Percentiles rank a stretch among this genome's conserved stretches.
These are phyloP conservation scores for Sphaeramia orbicularis DNA, from an alignment of 2,797 vertebrate genomes.

Conservation along the genomic window DNA sequence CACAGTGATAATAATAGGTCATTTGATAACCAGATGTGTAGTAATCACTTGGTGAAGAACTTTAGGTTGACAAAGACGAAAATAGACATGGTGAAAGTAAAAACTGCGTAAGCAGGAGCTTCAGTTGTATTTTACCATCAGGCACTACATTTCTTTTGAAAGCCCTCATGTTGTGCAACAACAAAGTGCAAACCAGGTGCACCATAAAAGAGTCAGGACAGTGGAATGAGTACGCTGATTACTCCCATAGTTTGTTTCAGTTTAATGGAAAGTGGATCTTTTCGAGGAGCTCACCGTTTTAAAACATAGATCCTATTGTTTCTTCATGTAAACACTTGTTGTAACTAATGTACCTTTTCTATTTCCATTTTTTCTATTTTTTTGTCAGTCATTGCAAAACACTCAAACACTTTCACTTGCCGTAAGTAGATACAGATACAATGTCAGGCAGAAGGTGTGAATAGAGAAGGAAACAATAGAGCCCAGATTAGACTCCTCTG, in stretches of 20 bases:
- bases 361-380: background rate
- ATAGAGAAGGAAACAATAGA: background rate
- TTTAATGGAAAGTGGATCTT: background rate
- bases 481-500: background rate
- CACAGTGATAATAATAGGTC: background rate
- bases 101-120: too few species aligned
- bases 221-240: background rate
- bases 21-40: background rate
- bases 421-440: background rate
- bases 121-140: slow-evolving; percentile 10
- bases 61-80: background rate
- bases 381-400: background rate
- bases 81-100: accelerated
- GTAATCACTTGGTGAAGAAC: background rate
- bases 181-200: background rate
- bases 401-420: background rate
- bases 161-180: slow-evolving; percentile 14
- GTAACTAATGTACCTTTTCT: background rate
- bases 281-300: background rate
- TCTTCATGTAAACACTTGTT: accelerated
- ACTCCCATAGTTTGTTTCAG: accelerated
- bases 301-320: background rate
- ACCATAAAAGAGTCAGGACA: background rate
- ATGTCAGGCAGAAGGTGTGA: background rate
- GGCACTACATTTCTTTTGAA: slow-evolving; percentile 30